Percentiles rank a stretch among this genome's conserved stretches.
These are phyloP conservation scores for Melanaphis sacchari DNA, from an alignment of 1,140 invertebrate genomes.

Conservation along the genomic window DNA sequence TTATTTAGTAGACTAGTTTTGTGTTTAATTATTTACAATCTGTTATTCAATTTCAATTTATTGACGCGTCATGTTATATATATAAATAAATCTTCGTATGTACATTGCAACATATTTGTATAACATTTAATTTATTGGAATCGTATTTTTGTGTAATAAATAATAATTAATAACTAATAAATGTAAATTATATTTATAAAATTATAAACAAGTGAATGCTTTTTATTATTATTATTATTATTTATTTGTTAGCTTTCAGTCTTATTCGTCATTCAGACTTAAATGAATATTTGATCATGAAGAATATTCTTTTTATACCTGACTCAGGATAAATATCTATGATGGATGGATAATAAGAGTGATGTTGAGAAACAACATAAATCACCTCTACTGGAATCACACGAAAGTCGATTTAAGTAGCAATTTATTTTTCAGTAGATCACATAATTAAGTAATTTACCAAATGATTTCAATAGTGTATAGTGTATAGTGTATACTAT, in stretches of 20 bases:
- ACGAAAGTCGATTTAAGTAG: not conserved
- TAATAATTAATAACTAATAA: not conserved
- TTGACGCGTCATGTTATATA: not conserved
- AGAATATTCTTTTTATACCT: not conserved
- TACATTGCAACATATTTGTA: not conserved
- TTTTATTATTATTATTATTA: not conserved
- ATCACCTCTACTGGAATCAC: not conserved
- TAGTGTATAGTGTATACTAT: not conserved
- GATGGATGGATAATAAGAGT: not conserved
- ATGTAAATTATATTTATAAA: not conserved
- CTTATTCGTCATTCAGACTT: not conserved
- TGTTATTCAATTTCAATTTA: not conserved
- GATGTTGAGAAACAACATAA: not conserved
- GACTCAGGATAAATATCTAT: not conserved
- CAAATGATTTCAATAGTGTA: not conserved
- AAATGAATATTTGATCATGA: not conserved
- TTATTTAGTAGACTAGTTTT: not conserved
- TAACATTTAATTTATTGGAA: not conserved
- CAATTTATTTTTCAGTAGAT: not conserved
- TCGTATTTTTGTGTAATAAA: not conserved
- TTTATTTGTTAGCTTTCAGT: not conserved
- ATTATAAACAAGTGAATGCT: not conserved
- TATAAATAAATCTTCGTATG: not conserved
- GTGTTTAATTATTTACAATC: not conserved
- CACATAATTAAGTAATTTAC: not conserved